Percentiles rank a stretch among this genome's conserved stretches.
Conservation (phyloP, 2,888 invertebrate species). For the Arge pagana region DNA sequence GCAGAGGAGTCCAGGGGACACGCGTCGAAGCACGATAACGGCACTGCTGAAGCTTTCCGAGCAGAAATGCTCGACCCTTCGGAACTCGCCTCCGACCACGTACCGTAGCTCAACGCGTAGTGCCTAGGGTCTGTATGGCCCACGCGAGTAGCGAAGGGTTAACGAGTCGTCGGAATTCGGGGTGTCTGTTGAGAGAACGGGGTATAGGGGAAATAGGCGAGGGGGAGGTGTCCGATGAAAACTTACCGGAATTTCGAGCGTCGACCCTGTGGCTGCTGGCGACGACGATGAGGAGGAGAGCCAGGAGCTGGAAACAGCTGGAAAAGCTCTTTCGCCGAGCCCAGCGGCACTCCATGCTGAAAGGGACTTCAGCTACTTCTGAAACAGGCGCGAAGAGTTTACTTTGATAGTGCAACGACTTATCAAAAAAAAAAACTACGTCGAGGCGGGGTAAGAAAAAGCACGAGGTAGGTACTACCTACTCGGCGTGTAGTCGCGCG, state of each 20-base stretch:
- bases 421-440: too few species aligned
- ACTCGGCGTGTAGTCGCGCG: too few species aligned
- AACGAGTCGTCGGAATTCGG: too few species aligned
- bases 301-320: constrained; percentile 35
- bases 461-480: too few species aligned
- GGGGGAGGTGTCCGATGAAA: not conserved
- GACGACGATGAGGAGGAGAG: constrained; percentile 53
- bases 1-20: too few species aligned
- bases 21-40: constrained; percentile 30
- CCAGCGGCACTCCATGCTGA: constrained; percentile 56
- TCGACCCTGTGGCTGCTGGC: constrained; percentile 50
- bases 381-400: too few species aligned
- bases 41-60: constrained; percentile 31
- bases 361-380: constrained; percentile 55
- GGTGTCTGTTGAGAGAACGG: too few species aligned
- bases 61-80: not conserved
- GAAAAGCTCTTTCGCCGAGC: constrained; percentile 55
- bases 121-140: too few species aligned
- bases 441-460: too few species aligned
- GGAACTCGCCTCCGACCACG: not conserved
- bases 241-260: constrained; percentile 54
- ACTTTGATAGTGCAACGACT: too few species aligned
- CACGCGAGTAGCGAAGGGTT: too few species aligned
- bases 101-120: not conserved
- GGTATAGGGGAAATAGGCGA: too few species aligned